Percentiles rank a stretch among this genome's conserved stretches.
Conservation (phyloP, 2,888 invertebrate species). For the Thecocarcelia acutangulata region DNA sequence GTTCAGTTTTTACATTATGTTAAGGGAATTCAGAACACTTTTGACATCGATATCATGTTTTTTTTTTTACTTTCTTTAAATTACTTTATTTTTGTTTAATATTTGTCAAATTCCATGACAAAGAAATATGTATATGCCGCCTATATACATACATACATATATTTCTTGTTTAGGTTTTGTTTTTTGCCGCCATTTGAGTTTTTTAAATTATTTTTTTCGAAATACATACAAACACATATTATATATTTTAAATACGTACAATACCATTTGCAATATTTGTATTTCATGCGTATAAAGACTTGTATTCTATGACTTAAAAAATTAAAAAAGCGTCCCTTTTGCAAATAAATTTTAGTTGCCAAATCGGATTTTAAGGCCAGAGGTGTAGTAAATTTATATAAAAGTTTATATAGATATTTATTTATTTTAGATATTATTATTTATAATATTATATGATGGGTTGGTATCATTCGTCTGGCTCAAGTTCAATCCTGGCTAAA, state of each 20-base stretch:
- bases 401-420: too few relatives aligned
- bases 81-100: neutral
- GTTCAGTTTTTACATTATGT: too few relatives aligned
- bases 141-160: too few relatives aligned
- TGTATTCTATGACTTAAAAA: too few relatives aligned
- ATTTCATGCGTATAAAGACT: neutral
- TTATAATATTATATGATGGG: too few relatives aligned
- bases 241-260: conserved; percentile 14
- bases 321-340: neutral
- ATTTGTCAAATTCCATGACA: conserved; percentile 24
- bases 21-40: conserved; percentile 4
- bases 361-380: neutral
- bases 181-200: conserved; percentile 24
- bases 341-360: neutral
- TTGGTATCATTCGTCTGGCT: too few relatives aligned
- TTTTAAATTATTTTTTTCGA: neutral
- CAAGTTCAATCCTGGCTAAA: too few relatives aligned
- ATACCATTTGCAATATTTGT: conserved; percentile 26
- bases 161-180: too few relatives aligned
- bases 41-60: conserved; percentile 43
- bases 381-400: neutral
- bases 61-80: neutral
- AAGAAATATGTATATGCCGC: conserved; percentile 23
- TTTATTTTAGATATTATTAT: too few relatives aligned
- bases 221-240: neutral